Base-by-base conservation (phyloP, 2,888 invertebrate species). In the Acronicta aceris region DNA sequence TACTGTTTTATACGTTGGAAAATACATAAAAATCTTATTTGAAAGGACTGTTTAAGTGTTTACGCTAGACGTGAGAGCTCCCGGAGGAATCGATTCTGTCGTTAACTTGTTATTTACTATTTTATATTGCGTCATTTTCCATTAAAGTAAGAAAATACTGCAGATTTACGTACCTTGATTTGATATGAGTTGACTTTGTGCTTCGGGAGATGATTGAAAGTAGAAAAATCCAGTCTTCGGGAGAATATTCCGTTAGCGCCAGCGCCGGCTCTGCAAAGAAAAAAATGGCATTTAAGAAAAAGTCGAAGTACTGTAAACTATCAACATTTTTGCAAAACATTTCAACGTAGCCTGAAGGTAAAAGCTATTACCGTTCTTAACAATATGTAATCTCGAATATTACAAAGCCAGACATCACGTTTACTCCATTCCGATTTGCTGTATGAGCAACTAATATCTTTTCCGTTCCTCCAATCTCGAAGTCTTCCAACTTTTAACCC, bases 151-250 rank as follows among this genome's bases (percentile, higher is more conserved):
- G 10, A 58, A 33, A 41, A 21, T 46, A 50, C 25, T 58, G 45
- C 12, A 33, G 33, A 33, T 33, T 25, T 43, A 71, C 62, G 41
- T 95, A 98, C 98, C 98, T 99, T 99, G 90, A 99, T 99, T 96
- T 99, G 99, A 96, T 99, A 99, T 86, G 99, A 99, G 96, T 99
- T 99, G 90, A 99, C 97, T 95, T 99, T 99, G 90, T 98, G 97
- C 92, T 97, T 97, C 78, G 99, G 99, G 86, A 99, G 96, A 80
- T 97, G 96, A 92, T 98, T 98, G 96, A 99, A 98, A 56, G 98
- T 98, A 84, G 98, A 98, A 95, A 99, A 98, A 95, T 99, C 99
- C 89, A 97, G 95, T 78, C 99, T 97, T 83, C 98, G 96, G 45
- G 97, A 97, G 95, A 99, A 99, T 82, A 99, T 98, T 62, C 98